These are phyloP conservation scores for Anolis apletophallus DNA, from an alignment of 2,797 vertebrate species.

Conservation along the genomic window DNA sequence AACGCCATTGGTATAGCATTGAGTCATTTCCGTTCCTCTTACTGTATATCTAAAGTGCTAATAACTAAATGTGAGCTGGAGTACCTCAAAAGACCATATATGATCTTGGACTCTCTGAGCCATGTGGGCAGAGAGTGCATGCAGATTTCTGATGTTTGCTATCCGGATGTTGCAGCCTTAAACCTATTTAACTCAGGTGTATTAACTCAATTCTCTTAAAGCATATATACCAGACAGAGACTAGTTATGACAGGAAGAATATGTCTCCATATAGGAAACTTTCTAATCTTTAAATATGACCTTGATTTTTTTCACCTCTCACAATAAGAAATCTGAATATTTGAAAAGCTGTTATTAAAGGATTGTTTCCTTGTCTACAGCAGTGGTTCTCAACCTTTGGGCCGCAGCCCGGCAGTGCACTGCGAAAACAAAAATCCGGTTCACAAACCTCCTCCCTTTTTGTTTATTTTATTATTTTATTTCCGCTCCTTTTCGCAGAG, in stretches of 20 bases:
- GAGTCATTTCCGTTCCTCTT: not conserved
- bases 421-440: too few relatives aligned
- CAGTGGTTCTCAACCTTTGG: too few relatives aligned
- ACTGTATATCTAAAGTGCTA: not conserved
- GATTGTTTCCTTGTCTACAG: not conserved
- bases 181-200: not conserved
- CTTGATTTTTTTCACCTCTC: too few relatives aligned
- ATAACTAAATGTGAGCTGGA: not conserved
- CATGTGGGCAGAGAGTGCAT: not conserved
- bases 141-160: not conserved
- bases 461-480: too few relatives aligned
- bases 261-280: not conserved
- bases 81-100: not conserved
- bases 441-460: too few relatives aligned
- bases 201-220: not conserved
- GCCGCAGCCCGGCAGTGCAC: too few relatives aligned
- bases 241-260: not conserved
- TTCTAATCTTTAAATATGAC: too few relatives aligned
- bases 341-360: not conserved
- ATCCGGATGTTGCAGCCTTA: not conserved
- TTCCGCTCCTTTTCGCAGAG: too few relatives aligned
- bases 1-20: not conserved
- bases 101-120: not conserved
- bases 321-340: not conserved
- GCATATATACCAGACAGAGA: not conserved